These are phyloP conservation scores for Catharus minimus DNA, from an alignment of 2,113 vertebrate genomes.

Conservation along the genomic window DNA sequence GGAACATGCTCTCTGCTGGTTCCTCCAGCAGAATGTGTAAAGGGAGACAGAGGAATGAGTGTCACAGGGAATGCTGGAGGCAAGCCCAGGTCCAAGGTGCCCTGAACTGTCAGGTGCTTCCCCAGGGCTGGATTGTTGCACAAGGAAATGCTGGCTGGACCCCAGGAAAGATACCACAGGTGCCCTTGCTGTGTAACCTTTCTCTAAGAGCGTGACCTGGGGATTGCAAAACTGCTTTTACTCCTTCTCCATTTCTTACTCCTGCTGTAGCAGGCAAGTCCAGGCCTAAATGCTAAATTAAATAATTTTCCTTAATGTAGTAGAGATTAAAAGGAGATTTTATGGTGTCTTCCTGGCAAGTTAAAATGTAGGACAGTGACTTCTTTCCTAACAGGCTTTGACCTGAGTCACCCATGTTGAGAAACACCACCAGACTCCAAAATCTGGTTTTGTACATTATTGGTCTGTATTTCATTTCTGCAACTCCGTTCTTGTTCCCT, in stretches of 20 bases:
- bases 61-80: background rate
- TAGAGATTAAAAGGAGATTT: background rate
- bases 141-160: background rate
- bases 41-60: background rate
- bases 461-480: background rate
- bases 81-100: background rate
- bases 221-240: background rate
- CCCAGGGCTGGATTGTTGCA: background rate
- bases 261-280: background rate
- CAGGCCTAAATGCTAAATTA: background rate
- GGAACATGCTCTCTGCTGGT: background rate
- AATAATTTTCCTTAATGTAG: background rate
- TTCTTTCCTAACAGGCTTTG: background rate
- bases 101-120: background rate
- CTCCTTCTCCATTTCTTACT: background rate
- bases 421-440: background rate
- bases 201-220: background rate
- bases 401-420: background rate
- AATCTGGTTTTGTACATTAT: background rate
- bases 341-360: background rate
- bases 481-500: background rate
- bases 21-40: background rate
- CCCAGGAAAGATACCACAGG: rapidly evolving
- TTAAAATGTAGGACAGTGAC: background rate
- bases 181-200: background rate